These are phyloP conservation scores for Cerastoderma edule DNA, from an alignment of 2,888 invertebrate genomes.

Conservation along the genomic window DNA sequence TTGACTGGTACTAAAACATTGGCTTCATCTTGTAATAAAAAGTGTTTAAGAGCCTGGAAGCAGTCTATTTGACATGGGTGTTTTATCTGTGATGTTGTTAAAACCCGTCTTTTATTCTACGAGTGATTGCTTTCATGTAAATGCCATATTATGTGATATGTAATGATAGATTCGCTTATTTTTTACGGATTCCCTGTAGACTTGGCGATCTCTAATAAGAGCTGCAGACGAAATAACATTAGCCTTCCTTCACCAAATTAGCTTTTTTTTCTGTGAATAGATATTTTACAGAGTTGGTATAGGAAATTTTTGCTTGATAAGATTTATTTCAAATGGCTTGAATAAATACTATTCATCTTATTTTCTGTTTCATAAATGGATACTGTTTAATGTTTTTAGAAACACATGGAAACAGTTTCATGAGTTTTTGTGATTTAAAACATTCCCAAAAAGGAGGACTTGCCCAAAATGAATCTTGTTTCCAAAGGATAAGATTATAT, in stretches of 20 bases:
- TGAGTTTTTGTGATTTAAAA: too few relatives aligned
- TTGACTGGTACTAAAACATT: constrained; percentile 37
- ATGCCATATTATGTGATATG: constrained; percentile 21
- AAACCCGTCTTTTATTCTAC: constrained; percentile 24
- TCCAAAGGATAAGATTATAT: too few relatives aligned
- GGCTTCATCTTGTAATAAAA: constrained; percentile 26
- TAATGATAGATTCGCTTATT: constrained; percentile 27
- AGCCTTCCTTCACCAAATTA: neutral
- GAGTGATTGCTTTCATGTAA: constrained; percentile 19
- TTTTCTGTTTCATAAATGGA: too few relatives aligned
- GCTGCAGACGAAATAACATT: neutral
- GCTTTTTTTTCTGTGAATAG: too few relatives aligned
- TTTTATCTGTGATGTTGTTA: constrained; percentile 19
- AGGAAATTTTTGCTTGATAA: too few relatives aligned
- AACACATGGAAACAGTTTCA: too few relatives aligned
- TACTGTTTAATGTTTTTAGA: too few relatives aligned
- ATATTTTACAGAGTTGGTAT: too few relatives aligned
- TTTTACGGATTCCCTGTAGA: constrained; percentile 19
- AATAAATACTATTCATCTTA: too few relatives aligned
- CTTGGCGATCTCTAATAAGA: neutral
- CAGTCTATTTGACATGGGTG: constrained; percentile 20
- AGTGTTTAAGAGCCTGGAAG: constrained; percentile 18
- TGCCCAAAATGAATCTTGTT: too few relatives aligned
- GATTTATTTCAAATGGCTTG: too few relatives aligned
- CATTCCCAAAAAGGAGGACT: too few relatives aligned